phyloP scores from a whole-genome alignment of 2,797 vertebrate genomes.

The Chloroceryle amazona region DNA sequence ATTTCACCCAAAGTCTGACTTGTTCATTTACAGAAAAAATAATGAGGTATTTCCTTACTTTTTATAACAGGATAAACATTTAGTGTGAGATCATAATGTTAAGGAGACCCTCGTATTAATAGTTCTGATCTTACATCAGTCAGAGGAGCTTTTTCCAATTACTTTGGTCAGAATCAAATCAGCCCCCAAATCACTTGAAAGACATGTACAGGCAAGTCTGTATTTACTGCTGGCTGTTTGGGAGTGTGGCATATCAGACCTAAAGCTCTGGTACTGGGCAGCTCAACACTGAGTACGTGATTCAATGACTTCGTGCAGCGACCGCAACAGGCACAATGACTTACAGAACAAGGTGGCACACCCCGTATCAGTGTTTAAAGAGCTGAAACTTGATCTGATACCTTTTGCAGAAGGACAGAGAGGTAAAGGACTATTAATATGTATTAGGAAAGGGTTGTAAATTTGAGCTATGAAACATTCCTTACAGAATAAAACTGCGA shows the following conservation, averaged over 20 bases:
- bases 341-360: slow-evolving; percentile 26
- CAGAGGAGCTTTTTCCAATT: not conserved
- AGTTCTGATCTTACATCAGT: not conserved
- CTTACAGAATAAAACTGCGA: not conserved
- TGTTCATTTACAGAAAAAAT: not conserved
- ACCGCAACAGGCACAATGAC: slow-evolving; percentile 38
- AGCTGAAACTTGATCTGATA: slow-evolving; percentile 26
- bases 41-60: not conserved
- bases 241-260: not conserved
- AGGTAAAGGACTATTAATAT: not conserved
- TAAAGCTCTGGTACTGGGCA: not conserved
- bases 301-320: not conserved
- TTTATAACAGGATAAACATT: not conserved
- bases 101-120: not conserved
- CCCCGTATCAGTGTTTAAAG: slow-evolving; percentile 34
- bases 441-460: not conserved
- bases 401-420: slow-evolving; percentile 6
- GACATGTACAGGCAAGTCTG: not conserved
- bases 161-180: not conserved
- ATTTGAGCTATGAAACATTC: not conserved
- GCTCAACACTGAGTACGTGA: not conserved
- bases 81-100: not conserved
- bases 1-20: not conserved
- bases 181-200: not conserved
- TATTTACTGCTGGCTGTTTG: slow-evolving; percentile 12